Percentiles rank a stretch among this genome's conserved stretches.
These are phyloP conservation scores for Erebia palarica DNA, from an alignment of 2,888 invertebrate genomes.

Conservation along the genomic window DNA sequence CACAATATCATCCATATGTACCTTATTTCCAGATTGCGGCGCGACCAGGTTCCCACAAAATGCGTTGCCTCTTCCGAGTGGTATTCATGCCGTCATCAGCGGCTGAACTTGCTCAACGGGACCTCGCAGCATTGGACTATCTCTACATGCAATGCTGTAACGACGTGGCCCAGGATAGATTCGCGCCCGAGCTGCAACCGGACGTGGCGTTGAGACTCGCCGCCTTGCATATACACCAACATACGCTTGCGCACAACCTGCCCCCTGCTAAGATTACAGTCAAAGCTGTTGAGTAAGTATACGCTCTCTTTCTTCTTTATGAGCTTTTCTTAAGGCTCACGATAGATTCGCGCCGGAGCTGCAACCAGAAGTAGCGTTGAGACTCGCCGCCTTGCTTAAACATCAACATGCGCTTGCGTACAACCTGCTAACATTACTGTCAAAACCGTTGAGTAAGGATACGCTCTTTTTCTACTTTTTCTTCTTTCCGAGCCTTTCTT, in stretches of 20 bases:
- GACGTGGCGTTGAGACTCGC: conserved; percentile 93
- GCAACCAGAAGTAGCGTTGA: conserved; percentile 90
- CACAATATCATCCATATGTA: too few relatives aligned
- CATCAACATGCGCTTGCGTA: conserved; percentile 94
- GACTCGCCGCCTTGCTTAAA: conserved; percentile 94
- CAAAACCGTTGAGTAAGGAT: conserved; percentile 68
- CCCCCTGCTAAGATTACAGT: conserved; percentile 90
- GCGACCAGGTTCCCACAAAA: conserved; percentile 93
- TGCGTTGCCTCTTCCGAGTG: conserved; percentile 93
- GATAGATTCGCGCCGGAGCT: conserved; percentile 95
- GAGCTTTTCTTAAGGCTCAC: conserved; percentile 78
- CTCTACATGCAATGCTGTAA: conserved; percentile 96
- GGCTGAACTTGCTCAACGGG: conserved; percentile 90
- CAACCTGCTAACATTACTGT: conserved; percentile 91
- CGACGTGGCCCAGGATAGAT: conserved; percentile 95
- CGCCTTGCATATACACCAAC: conserved; percentile 95
- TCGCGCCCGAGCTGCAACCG: conserved; percentile 92
- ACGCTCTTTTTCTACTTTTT: too few relatives aligned
- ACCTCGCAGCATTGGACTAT: conserved; percentile 94
- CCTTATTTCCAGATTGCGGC: conserved; percentile 88
- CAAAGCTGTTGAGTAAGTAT: conserved; percentile 68
- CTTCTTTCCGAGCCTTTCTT: too few relatives aligned
- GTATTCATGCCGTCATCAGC: conserved; percentile 95
- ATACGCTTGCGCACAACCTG: conserved; percentile 91
- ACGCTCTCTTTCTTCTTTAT: too few relatives aligned